These are phyloP conservation scores for Toxotes chatareus DNA, from an alignment of 2,113 vertebrate species.

Conservation along the genomic window DNA sequence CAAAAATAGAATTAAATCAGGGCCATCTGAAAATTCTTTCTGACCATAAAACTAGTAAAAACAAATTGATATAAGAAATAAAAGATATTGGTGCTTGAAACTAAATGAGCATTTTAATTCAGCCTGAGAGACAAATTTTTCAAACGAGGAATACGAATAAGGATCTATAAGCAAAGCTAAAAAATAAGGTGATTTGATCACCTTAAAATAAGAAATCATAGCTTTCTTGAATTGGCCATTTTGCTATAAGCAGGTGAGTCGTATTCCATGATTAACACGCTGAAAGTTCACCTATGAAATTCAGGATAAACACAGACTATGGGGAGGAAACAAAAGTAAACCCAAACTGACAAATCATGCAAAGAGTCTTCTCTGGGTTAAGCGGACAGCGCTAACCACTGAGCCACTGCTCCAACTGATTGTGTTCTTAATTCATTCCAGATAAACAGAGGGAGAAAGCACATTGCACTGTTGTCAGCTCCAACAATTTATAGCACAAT, in stretches of 20 bases:
- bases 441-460: conserved; percentile 14
- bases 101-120: too few relatives aligned
- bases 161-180: too few relatives aligned
- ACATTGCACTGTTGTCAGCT: conserved; percentile 16
- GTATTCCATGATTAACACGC: neutral
- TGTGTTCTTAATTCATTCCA: conserved; percentile 8
- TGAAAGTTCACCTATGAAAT: neutral
- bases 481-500: conserved; percentile 32
- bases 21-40: too few relatives aligned
- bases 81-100: too few relatives aligned
- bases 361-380: conserved; percentile 1
- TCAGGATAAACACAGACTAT: neutral
- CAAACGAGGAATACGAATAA: too few relatives aligned
- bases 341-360: neutral
- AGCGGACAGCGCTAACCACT: neutral
- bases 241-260: neutral
- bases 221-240: neutral
- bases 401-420: neutral
- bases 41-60: too few relatives aligned
- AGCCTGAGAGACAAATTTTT: too few relatives aligned
- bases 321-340: neutral
- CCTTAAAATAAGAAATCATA: neutral
- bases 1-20: too few relatives aligned
- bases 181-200: neutral
- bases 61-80: too few relatives aligned